Conservation (phyloP, 2,797 vertebrate species). For the Lagorchestes hirsutus region DNA sequence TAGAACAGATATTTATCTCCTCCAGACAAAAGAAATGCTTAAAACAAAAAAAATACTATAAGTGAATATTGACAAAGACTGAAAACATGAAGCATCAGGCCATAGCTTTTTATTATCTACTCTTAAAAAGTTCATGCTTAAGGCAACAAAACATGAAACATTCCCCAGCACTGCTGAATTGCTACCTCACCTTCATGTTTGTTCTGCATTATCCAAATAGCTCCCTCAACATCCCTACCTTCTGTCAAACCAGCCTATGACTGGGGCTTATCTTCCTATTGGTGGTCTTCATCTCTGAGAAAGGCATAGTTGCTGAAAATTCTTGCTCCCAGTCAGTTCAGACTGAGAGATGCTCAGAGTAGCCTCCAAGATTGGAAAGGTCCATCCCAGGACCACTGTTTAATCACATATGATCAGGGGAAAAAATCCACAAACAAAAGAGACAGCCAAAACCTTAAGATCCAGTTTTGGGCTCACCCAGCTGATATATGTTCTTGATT, state of each 20-base stretch:
- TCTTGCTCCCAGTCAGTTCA: not conserved
- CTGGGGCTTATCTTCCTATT: not conserved
- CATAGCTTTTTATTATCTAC: not conserved
- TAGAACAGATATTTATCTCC: not conserved
- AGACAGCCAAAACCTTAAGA: not conserved
- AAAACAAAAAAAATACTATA: not conserved
- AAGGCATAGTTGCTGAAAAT: not conserved
- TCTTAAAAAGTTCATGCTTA: not conserved
- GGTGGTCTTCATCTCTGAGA: not conserved
- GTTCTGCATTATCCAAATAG: not conserved
- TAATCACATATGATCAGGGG: not conserved
- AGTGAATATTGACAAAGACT: not conserved
- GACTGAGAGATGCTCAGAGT: not conserved
- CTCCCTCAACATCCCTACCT: not conserved
- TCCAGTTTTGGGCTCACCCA: not conserved
- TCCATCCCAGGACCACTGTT: not conserved
- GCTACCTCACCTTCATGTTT: not conserved
- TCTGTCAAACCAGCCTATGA: not conserved
- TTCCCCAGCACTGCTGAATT: not conserved
- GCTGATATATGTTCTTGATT: not conserved
- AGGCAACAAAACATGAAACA: not conserved
- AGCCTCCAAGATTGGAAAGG: not conserved
- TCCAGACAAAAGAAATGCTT: not conserved
- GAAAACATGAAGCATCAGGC: not conserved
- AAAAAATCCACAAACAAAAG: not conserved